A percentile compares a stretch with the other conserved stretches of the same genome.
Evolutionary conservation across 1,140 invertebrate species (phyloP).

Genomic region (Chrysomallon squamiferum): DNA sequence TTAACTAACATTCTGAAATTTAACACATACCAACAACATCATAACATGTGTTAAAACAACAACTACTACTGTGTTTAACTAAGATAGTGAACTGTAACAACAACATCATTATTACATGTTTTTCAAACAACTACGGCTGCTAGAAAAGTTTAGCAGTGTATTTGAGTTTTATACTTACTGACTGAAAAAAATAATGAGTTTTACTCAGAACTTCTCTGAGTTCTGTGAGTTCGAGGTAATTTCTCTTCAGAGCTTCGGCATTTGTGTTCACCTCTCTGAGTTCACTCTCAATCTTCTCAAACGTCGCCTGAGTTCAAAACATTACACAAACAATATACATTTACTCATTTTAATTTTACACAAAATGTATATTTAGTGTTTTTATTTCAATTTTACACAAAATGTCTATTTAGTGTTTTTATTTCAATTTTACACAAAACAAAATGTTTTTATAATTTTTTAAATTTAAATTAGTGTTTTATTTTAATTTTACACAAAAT

Average conservation of each 20-base stretch:
- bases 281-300: slow-evolving; percentile 62
- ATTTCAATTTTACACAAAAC: neutral
- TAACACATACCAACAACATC: too few species aligned
- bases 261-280: slow-evolving; percentile 80
- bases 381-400: neutral
- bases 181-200: slow-evolving; percentile 90
- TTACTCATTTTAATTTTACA: neutral
- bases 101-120: too few species aligned
- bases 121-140: too few species aligned
- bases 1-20: too few species aligned
- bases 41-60: too few species aligned
- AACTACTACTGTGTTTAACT: too few species aligned
- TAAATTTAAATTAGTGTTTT: too few species aligned
- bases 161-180: too few species aligned
- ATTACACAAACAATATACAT: too few species aligned
- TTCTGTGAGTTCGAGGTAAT: slow-evolving; percentile 92
- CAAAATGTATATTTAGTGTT: neutral
- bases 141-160: too few species aligned
- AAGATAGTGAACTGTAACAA: too few species aligned
- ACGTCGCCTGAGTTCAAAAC: slow-evolving; percentile 39
- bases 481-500: too few species aligned
- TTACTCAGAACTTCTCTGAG: slow-evolving; percentile 91
- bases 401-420: neutral
- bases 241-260: slow-evolving; percentile 90
- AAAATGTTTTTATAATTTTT: neutral